These are phyloP conservation scores for Adineta ricciae DNA, from an alignment of 2,888 invertebrate species.

Conservation along the genomic window DNA sequence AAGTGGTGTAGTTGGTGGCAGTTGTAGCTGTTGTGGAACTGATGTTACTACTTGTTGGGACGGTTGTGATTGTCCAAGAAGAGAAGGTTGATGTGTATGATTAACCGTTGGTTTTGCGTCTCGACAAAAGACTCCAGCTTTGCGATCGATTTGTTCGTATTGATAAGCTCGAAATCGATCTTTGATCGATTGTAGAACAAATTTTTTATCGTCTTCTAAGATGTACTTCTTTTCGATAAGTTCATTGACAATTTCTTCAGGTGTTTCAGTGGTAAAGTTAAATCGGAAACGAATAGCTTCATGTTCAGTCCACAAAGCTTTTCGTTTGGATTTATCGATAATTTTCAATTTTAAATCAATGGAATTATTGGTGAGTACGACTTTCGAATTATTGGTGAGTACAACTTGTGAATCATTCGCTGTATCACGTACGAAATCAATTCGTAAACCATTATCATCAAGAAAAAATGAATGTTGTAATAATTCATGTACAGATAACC, in stretches of 20 bases:
- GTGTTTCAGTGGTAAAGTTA: conserved; percentile 21
- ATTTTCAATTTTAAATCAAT: conserved; percentile 29
- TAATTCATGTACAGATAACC: conserved; percentile 46
- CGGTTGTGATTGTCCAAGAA: not conserved
- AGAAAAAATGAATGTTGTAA: conserved; percentile 32
- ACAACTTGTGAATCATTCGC: not conserved
- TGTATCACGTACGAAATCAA: conserved; percentile 26
- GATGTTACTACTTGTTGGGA: not conserved
- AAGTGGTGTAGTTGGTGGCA: not conserved
- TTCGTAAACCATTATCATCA: conserved; percentile 28
- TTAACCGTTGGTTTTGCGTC: not conserved
- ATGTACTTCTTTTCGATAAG: conserved; percentile 30
- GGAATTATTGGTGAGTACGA: not conserved
- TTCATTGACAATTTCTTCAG: conserved; percentile 31
- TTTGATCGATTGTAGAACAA: conserved; percentile 28
- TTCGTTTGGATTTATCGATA: conserved; percentile 29
- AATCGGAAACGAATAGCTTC: conserved; percentile 29
- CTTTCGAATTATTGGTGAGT: not conserved
- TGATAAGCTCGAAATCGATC: conserved; percentile 22
- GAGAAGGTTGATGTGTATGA: not conserved
- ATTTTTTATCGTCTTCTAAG: conserved; percentile 31
- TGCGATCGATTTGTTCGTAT: not conserved
- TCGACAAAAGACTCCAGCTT: not conserved
- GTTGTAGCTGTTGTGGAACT: not conserved
- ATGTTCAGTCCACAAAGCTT: conserved; percentile 27